Base-by-base conservation (phyloP, 1,140 invertebrate genomes). In the Rhopalosiphum padi region DNA sequence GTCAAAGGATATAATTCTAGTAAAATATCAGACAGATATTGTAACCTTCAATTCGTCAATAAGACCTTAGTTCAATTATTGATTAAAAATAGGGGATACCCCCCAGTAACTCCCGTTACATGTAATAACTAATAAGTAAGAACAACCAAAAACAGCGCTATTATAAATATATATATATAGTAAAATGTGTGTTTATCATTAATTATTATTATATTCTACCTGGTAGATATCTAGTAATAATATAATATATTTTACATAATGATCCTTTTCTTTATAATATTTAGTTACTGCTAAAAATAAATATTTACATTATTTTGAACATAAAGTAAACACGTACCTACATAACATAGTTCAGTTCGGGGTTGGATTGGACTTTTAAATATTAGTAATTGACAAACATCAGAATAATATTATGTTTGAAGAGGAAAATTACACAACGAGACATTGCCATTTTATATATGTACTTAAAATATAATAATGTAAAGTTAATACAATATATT, bases 341-440 rank as follows among this genome's bases (percentile, higher is more conserved):
- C 15, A n/a, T 77, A 77, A 77, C 60, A n/a, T 9, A 68, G 60
- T 8, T 18, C 15, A 51, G 48, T 51, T 51, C 3, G 48, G 48
- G 46, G 15, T 77, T 68, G 30, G 30, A 51, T 77, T 77, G 60
- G 60, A 77, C 60, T 77, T 77, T 77, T 15, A n/a, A n/a, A 77
- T 77, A 77, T 77, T 77, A n/a, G 30, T n/a, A 77, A 77, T 77
- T n/a, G 30, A 21, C 60, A 77, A 77, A 77, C 60, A 77, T 77
- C n/a, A 35, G n/a, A n/a, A 77, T 77, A 77, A 77, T 77, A 77
- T 35, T 77, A 77, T 77, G 30, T 77, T 77, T 77, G n/a, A 77
- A 77, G 30, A 77, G 60, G 60, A 77, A 77, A 77, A 77, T 5
- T n/a, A 77, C 60, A 30, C 30, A 68, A n/a, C 30, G n/a, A n/a